Percentiles rank a stretch among this genome's conserved stretches.
phyloP scores from a whole-genome alignment of 2,888 invertebrate species.

The Pristionchus arcanus region DNA sequence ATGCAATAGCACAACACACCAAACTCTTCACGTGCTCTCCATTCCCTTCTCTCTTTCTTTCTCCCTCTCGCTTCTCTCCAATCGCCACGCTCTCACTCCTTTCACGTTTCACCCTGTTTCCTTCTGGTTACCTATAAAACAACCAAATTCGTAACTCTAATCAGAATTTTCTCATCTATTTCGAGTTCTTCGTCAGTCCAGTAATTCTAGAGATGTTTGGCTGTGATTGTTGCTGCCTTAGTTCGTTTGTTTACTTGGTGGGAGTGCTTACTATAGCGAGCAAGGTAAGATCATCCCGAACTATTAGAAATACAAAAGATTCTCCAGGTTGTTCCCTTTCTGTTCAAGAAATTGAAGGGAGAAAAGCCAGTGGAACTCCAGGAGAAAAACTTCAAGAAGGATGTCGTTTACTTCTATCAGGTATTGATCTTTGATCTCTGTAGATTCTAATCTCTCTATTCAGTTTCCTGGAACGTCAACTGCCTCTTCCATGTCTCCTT shows the following conservation, averaged over 20 bases:
- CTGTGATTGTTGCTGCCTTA: conserved; percentile 26
- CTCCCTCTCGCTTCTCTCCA: background rate
- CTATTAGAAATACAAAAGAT: too few relatives aligned
- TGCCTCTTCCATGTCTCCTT: conserved; percentile 75
- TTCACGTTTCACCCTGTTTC: background rate
- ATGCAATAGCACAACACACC: background rate
- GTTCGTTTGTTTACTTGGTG: conserved; percentile 5
- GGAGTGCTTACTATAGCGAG: background rate
- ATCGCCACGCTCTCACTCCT: background rate
- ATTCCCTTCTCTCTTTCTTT: background rate
- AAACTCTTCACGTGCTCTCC: background rate
- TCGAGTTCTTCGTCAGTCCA: background rate
- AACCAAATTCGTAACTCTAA: background rate
- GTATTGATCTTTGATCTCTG: background rate
- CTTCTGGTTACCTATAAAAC: background rate
- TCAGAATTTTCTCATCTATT: background rate
- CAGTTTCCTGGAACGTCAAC: conserved; percentile 72
- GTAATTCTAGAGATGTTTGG: conserved; percentile 8
- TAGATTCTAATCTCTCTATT: background rate
- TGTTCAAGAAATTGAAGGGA: conserved; percentile 1
- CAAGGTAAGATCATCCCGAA: conserved; percentile 29
- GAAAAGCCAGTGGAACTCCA: background rate
- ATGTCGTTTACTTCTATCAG: conserved; percentile 75
- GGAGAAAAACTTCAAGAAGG: conserved; percentile 66
- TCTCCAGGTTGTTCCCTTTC: background rate